Base-by-base conservation (phyloP, 2,113 vertebrate species). In the Psittacus erithacus region DNA sequence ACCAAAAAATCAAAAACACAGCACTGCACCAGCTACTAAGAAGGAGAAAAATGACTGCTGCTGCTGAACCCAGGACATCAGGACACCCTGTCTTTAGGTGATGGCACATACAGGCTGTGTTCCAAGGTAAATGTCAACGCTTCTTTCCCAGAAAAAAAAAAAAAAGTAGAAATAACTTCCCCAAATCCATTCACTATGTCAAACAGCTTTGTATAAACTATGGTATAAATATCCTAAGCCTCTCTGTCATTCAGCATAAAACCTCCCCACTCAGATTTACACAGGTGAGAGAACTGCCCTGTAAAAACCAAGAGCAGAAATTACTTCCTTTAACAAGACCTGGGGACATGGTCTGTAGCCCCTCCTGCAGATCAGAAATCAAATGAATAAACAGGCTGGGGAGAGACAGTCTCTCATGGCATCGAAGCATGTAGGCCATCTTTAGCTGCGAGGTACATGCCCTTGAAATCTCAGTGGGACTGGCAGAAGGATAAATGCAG, bases 381-480 rank as follows among this genome's bases (percentile, higher is more conserved):
- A 75, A 49, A 27, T 2, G 0, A 1, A 0, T 41, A 75, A 71
- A 76, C 62, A 84, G 86, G 38, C 55, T 76, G 65, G 50, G 52
- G 49, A 94, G 52, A 83, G 35, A 70, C 17, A 50, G 47, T 49
- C 41, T 85, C 53, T 93, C 53, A 68, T 82, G 71, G 75, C 85
- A 80, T 4, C 0, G 0, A 52, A 86, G 49, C 73, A 82, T 78
- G 47, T 69, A 92, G 90, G 88, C 55, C 80, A 92, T 47, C 70
- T 82, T 82, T 64, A 95, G 76, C 80, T 86, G 65, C 60, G 80
- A 84, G 86, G 81, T 41, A 78, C 55, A n/a, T 55, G 86, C 39
- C 93, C 95, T 96, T 91, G 93, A 82, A 92, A 88, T 86, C 50
- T 31, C 90, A 90, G 83, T 79, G 80, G 79, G 74, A 92, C 70